Conservation (phyloP, 2,888 invertebrate genomes). For the Ormyrus rosae region DNA sequence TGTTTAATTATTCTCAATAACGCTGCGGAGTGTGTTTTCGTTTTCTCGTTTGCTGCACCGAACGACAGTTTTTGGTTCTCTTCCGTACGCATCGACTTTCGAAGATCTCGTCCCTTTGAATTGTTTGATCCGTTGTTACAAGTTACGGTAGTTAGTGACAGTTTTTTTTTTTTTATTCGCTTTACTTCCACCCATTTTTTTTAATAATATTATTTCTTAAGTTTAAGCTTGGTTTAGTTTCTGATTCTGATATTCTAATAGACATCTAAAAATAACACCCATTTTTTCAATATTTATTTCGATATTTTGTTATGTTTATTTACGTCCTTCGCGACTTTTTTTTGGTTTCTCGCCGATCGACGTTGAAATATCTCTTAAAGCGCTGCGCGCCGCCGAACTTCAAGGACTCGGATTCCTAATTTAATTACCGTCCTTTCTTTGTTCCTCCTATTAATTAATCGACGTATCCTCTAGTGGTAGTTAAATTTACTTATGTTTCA, state of each 20-base stretch:
- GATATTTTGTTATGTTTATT: constrained; percentile 68
- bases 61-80: constrained; percentile 6
- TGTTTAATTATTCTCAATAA: constrained; percentile 22
- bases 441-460: constrained; percentile 18
- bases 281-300: constrained; percentile 72
- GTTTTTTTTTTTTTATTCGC: constrained; percentile 59
- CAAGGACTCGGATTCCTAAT: constrained; percentile 54
- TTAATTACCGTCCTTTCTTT: constrained; percentile 54
- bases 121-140: constrained; percentile 64
- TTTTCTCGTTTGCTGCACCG: constrained; percentile 16
- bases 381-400: constrained; percentile 60
- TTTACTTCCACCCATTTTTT: constrained; percentile 55
- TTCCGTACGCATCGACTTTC: constrained; percentile 18
- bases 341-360: constrained; percentile 20
- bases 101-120: constrained; percentile 59
- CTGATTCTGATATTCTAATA: constrained; percentile 75
- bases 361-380: constrained; percentile 67
- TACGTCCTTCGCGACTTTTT: constrained; percentile 31
- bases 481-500: constrained; percentile 37
- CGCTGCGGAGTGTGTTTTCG: constrained; percentile 16
- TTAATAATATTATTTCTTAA: constrained; percentile 56
- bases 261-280: constrained; percentile 76
- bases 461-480: background rate
- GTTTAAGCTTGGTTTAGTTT: constrained; percentile 70
- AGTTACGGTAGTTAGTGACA: constrained; percentile 54